These are phyloP conservation scores for Philhelius pedissequus DNA, from an alignment of 2,888 invertebrate species.

Conservation along the genomic window DNA sequence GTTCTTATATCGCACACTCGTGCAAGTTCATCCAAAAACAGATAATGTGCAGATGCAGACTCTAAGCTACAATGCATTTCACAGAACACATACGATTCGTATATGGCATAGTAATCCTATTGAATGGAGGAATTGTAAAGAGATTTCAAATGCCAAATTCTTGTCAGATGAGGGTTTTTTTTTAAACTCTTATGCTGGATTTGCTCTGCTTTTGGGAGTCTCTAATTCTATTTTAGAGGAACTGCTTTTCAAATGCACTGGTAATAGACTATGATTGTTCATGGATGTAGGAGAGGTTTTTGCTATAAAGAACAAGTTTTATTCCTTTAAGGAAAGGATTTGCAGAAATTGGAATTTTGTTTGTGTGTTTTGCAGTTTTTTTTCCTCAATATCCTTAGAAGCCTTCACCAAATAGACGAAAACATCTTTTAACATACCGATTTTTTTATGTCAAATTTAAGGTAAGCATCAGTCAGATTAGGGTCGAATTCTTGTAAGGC, in stretches of 20 bases:
- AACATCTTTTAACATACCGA: too few species aligned
- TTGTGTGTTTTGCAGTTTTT: neutral
- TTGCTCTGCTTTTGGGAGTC: slow-evolving; percentile 49
- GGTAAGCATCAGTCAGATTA: neutral
- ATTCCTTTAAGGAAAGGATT: slow-evolving; percentile 21
- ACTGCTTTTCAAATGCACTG: slow-evolving; percentile 47
- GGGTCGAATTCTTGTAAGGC: too few species aligned
- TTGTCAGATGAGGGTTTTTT: slow-evolving; percentile 51
- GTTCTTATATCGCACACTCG: neutral
- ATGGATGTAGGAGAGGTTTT: slow-evolving; percentile 17
- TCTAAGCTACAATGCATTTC: neutral
- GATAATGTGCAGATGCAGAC: slow-evolving; percentile 18
- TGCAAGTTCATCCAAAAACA: slow-evolving; percentile 5
- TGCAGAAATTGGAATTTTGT: neutral
- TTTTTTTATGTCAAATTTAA: neutral
- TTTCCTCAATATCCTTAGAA: too few species aligned
- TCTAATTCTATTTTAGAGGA: slow-evolving; percentile 47
- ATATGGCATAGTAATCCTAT: slow-evolving; percentile 48
- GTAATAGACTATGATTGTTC: slow-evolving; percentile 11
- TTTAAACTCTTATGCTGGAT: slow-evolving; percentile 32
- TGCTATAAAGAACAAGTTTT: neutral
- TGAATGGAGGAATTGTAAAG: slow-evolving; percentile 54
- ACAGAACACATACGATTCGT: neutral
- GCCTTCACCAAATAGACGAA: too few species aligned
- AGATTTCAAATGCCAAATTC: slow-evolving; percentile 67